Evolutionary conservation across 1,140 invertebrate species (phyloP).

Genomic region (Galleria mellonella): DNA sequence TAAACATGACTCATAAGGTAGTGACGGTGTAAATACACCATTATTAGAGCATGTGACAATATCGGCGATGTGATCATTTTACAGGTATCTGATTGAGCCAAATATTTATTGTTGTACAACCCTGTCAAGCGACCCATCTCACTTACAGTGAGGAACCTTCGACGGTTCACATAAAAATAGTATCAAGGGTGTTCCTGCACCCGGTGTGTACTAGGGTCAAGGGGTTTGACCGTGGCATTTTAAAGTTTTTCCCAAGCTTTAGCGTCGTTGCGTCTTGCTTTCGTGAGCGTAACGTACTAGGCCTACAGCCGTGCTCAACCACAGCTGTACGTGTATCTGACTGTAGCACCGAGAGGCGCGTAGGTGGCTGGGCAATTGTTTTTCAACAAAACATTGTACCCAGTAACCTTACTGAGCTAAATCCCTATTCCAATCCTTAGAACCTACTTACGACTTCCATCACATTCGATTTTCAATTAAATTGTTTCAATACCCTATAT

Average conservation of each 20-base stretch:
- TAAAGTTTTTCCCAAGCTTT: constrained; percentile 20
- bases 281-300: constrained; percentile 30
- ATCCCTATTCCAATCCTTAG: constrained; percentile 4
- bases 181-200: constrained; percentile 46
- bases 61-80: constrained; percentile 19
- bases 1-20: no score
- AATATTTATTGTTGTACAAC: constrained; percentile 18
- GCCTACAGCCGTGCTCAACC: constrained; percentile 59
- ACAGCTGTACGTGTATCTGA: constrained; percentile 54
- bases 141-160: constrained; percentile 37
- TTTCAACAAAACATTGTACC: constrained; percentile 69
- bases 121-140: constrained; percentile 53
- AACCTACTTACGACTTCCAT: neutral
- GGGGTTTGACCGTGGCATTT: constrained; percentile 42
- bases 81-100: constrained; percentile 40
- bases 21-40: no score
- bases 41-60: no score
- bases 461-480: neutral
- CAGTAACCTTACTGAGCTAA: constrained; percentile 40
- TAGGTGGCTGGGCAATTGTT: constrained; percentile 61
- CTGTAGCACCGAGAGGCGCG: constrained; percentile 27
- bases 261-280: constrained; percentile 28
- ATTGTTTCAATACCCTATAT: no score
- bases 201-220: constrained; percentile 58
- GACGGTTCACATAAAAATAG: constrained; percentile 53